A percentile compares a stretch with the other conserved stretches of the same genome.
Conservation (phyloP, 2,888 invertebrate genomes). For the Leucophora obtusa region DNA sequence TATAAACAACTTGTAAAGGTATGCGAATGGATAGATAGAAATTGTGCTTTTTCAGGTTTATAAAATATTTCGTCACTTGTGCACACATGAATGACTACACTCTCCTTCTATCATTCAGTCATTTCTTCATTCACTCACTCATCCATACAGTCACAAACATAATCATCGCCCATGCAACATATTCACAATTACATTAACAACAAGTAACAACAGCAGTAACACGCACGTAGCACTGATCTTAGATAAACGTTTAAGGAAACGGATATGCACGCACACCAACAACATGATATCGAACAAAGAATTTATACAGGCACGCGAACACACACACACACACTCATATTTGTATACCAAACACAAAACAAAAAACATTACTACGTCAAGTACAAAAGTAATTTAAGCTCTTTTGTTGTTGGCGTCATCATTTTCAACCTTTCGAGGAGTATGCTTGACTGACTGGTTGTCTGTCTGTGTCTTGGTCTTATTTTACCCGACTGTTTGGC, state of each 20-base stretch:
- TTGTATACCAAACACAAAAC: background rate
- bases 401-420: slow-evolving; percentile 48
- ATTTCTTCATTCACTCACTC: background rate
- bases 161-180: background rate
- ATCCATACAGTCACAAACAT: background rate
- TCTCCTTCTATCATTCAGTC: background rate
- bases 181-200: slow-evolving; percentile 37
- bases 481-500: slow-evolving; percentile 26
- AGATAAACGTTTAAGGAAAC: slow-evolving; percentile 62
- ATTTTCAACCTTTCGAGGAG: background rate
- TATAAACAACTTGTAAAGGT: background rate
- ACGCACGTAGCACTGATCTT: slow-evolving; percentile 59
- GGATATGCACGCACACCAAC: slow-evolving; percentile 59
- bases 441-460: slow-evolving; percentile 8
- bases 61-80: slow-evolving; percentile 49
- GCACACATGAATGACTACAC: slow-evolving; percentile 21
- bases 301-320: slow-evolving; percentile 34
- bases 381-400: slow-evolving; percentile 48
- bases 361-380: slow-evolving; percentile 14
- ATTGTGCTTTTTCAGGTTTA: slow-evolving; percentile 27
- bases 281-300: slow-evolving; percentile 35
- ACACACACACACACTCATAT: slow-evolving; percentile 22
- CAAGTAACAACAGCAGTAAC: slow-evolving; percentile 23
- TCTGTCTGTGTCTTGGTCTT: slow-evolving; percentile 17
- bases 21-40: background rate